These are phyloP conservation scores for Drosophila parvula DNA, from an alignment of 1,140 invertebrate genomes.

Conservation along the genomic window DNA sequence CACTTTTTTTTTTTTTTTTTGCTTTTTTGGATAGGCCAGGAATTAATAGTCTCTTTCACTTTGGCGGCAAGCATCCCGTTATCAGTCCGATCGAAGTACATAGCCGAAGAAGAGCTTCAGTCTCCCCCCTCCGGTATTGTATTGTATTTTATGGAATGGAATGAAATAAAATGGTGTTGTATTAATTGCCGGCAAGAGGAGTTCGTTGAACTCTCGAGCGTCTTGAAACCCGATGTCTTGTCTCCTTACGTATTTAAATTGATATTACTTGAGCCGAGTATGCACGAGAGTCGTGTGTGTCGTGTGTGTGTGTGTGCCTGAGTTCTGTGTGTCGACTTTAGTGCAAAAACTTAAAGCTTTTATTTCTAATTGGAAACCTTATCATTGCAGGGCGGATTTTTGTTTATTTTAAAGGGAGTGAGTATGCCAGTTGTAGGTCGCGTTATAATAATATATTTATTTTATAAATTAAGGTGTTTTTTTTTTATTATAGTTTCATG, in stretches of 20 bases:
- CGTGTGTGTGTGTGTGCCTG: background rate
- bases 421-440: conserved; percentile 1
- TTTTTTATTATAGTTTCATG: background rate
- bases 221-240: conserved; percentile 54
- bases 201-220: conserved; percentile 47
- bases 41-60: conserved; percentile 50
- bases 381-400: conserved; percentile 19
- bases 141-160: conserved; percentile 28
- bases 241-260: conserved; percentile 57
- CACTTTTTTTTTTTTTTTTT: conserved; percentile 18
- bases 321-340: conserved; percentile 3
- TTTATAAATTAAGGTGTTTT: background rate
- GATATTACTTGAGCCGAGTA: conserved; percentile 24
- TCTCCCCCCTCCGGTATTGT: conserved; percentile 14
- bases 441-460: background rate
- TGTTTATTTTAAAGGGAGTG: conserved; percentile 8
- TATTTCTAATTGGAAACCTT: conserved; percentile 30
- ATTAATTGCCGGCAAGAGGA: conserved; percentile 34
- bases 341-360: conserved; percentile 25
- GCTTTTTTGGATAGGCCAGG: conserved; percentile 40
- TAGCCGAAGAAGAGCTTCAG: conserved; percentile 31
- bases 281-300: conserved; percentile 3
- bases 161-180: conserved; percentile 23
- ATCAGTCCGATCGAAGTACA: conserved; percentile 49
- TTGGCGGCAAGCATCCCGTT: conserved; percentile 28